Evolutionary conservation across 1,140 invertebrate genomes (phyloP).

Genomic region (Caligus rogercresseyi): DNA sequence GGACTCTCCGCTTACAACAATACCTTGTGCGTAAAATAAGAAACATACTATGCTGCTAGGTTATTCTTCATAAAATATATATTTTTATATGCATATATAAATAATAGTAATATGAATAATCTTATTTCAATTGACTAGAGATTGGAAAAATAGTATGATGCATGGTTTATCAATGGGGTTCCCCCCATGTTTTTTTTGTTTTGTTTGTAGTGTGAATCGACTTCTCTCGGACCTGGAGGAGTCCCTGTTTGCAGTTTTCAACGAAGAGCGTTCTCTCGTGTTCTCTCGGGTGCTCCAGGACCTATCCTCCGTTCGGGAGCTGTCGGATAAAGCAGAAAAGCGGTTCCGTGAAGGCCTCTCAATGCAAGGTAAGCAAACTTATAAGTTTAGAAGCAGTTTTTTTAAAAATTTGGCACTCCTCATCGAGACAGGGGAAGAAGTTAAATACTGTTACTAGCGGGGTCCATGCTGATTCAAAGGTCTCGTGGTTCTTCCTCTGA

Average conservation of each 20-base stretch:
- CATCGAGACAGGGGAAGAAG: no score
- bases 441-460: neutral
- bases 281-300: neutral
- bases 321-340: neutral
- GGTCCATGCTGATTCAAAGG: neutral
- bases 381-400: neutral
- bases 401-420: neutral
- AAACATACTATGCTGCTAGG: no score
- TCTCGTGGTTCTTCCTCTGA: neutral
- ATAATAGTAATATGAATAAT: no score
- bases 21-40: conserved; percentile 14
- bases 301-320: neutral
- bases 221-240: neutral
- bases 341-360: neutral
- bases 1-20: conserved; percentile 22
- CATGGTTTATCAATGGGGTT: no score
- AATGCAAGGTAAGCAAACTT: neutral
- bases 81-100: no score
- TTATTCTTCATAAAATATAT: neutral
- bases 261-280: neutral
- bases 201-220: neutral
- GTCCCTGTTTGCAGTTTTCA: neutral
- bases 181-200: no score
- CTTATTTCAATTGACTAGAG: no score
- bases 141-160: neutral